phyloP scores from a whole-genome alignment of 2,113 vertebrate genomes.

The Hippocampus guttulatus region DNA sequence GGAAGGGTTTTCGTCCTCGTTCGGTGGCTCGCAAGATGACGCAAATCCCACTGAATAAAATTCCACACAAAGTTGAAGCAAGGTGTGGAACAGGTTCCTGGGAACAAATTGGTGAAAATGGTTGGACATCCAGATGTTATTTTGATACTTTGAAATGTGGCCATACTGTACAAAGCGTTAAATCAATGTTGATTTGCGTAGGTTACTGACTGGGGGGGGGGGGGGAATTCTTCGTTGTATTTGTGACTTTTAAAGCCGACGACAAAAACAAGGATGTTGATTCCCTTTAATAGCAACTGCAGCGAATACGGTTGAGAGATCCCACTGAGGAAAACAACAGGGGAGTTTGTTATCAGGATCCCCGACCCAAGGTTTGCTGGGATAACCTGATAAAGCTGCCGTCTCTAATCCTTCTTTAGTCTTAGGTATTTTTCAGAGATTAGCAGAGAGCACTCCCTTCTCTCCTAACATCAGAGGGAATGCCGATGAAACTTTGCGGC shows the following conservation, averaged over 20 bases:
- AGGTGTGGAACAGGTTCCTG: neutral
- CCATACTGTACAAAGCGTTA: too few species aligned
- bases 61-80: neutral
- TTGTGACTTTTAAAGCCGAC: neutral
- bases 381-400: slow-evolving; percentile 11
- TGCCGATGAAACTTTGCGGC: neutral
- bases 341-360: slow-evolving; percentile 8
- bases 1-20: neutral
- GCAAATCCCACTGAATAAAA: neutral
- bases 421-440: neutral
- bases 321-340: neutral
- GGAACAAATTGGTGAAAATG: neutral
- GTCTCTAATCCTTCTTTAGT: neutral
- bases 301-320: neutral
- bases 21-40: neutral
- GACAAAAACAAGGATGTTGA: neutral
- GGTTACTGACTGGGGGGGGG: neutral
- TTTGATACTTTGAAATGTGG: neutral
- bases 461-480: neutral
- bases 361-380: slow-evolving; percentile 1
- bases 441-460: slow-evolving; percentile 1
- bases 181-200: neutral
- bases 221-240: neutral
- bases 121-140: neutral
- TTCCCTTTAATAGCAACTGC: neutral